Evolutionary conservation across 2,888 invertebrate genomes (phyloP).

Genomic region (Meiosimyza platycephala): DNA sequence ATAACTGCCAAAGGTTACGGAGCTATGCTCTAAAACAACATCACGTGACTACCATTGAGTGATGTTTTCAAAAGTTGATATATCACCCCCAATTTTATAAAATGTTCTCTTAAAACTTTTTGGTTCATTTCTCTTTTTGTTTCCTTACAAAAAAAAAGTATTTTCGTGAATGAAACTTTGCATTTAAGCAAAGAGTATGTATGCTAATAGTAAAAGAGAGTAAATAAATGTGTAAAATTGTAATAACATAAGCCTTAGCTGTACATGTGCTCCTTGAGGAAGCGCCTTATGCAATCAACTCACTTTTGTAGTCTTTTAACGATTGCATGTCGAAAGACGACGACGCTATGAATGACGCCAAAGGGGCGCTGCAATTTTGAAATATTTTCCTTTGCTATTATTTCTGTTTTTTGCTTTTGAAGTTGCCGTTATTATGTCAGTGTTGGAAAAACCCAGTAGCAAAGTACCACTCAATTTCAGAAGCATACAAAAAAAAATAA

Average conservation of each 20-base stretch:
- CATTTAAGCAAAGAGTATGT: background rate
- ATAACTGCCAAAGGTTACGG: no score
- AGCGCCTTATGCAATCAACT: background rate
- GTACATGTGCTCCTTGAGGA: no score
- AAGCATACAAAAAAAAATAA: no score
- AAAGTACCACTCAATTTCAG: no score
- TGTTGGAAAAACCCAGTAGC: no score
- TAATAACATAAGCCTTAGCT: background rate
- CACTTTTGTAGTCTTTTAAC: background rate
- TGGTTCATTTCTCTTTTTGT: background rate
- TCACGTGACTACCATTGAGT: conserved; percentile 12
- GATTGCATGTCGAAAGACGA: background rate
- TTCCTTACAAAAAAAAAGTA: background rate
- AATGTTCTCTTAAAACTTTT: background rate
- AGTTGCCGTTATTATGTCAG: background rate
- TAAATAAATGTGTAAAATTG: background rate
- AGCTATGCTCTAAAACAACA: background rate
- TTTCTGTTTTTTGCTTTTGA: background rate
- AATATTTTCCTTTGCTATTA: background rate
- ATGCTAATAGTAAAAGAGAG: background rate
- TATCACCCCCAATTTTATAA: no score
- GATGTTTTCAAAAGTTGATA: no score
- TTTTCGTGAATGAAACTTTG: conserved; percentile 1
- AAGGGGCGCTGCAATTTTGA: conserved; percentile 50
- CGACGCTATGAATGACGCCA: conserved; percentile 62